These are phyloP conservation scores for Felis catus DNA, from an alignment of 2,113 vertebrate species.

Conservation along the genomic window DNA sequence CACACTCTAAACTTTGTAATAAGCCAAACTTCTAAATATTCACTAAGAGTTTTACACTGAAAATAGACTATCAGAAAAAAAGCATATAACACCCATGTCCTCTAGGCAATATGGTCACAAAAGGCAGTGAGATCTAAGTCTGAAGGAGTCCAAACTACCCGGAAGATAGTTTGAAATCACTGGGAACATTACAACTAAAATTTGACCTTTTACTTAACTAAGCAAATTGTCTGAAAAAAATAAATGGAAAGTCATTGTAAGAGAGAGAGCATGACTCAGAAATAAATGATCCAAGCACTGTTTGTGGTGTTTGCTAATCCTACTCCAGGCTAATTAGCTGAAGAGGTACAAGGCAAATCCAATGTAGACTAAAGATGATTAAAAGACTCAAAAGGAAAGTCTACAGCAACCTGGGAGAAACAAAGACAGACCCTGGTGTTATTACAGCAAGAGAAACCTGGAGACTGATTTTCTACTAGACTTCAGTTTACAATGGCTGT, in stretches of 20 bases:
- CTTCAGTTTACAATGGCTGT: not conserved
- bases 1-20: not conserved
- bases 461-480: not conserved
- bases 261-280: not conserved
- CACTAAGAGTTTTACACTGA: not conserved
- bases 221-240: conserved; percentile 28
- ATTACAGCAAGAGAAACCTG: not conserved
- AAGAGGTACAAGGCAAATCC: not conserved
- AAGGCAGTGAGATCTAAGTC: not conserved
- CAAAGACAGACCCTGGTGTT: not conserved
- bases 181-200: not conserved
- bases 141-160: not conserved
- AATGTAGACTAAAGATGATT: not conserved
- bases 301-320: not conserved
- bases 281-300: not conserved
- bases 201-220: conserved; percentile 11
- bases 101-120: not conserved
- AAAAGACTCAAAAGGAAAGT: not conserved
- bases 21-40: conserved; percentile 43
- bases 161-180: not conserved
- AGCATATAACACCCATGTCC: not conserved
- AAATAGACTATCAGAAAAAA: not conserved
- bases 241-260: not conserved
- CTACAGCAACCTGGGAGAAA: not conserved
- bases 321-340: not conserved